Conservation (phyloP, 2,888 invertebrate genomes). For the Junonia oenone region DNA sequence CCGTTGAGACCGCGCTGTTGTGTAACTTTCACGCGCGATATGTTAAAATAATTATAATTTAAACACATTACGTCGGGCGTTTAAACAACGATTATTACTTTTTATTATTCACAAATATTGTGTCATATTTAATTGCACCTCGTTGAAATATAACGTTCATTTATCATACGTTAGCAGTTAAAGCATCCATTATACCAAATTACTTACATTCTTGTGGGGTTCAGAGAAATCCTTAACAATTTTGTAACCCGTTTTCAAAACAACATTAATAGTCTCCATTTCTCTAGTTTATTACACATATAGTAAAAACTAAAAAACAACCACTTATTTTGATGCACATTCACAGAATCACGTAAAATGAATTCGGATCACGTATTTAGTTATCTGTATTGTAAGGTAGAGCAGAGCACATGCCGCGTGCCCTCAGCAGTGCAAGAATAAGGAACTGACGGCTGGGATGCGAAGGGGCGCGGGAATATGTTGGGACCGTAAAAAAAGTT, state of each 20-base stretch:
- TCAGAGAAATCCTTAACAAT: conserved; percentile 68
- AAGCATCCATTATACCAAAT: background rate
- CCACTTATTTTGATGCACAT: background rate
- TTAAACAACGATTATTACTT: background rate
- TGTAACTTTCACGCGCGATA: conserved; percentile 20
- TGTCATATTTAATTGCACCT: background rate
- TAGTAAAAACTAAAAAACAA: background rate
- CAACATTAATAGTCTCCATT: conserved; percentile 66
- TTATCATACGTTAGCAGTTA: background rate
- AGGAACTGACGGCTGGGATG: conserved; percentile 63
- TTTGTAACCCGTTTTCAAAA: conserved; percentile 69
- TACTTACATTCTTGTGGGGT: conserved; percentile 63
- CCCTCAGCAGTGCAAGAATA: conserved; percentile 57
- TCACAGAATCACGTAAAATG: conserved; percentile 7
- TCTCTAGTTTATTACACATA: conserved; percentile 23
- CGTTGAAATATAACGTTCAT: background rate
- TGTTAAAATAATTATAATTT: background rate
- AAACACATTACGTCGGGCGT: background rate
- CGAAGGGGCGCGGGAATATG: conserved; percentile 67
- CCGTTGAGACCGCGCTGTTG: conserved; percentile 21
- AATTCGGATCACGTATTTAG: conserved; percentile 1
- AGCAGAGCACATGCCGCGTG: conserved; percentile 55
- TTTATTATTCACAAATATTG: background rate
- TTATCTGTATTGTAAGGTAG: conserved; percentile 1
- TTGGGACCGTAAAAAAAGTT: conserved; percentile 69